These are phyloP conservation scores for Haliclona indistincta DNA, from an alignment of 37 sponge, comb jelly and placozoan genomes.

Conservation along the genomic window DNA sequence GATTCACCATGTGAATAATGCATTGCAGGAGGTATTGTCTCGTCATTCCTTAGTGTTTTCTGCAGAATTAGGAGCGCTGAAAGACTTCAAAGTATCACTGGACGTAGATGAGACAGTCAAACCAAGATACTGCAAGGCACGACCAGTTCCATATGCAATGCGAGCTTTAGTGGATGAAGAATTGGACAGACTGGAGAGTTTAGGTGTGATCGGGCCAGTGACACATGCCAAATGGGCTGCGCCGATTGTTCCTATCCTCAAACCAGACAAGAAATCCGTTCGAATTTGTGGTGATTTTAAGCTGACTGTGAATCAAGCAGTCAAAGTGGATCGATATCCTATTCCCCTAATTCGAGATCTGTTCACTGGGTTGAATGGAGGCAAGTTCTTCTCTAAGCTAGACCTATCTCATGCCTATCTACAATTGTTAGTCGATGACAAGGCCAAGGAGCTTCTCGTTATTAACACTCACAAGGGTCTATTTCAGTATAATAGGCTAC, in stretches of 20 bases:
- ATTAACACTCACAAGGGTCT: slow-evolving; percentile 1
- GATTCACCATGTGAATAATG: no score
- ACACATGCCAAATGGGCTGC: slow-evolving; percentile 5
- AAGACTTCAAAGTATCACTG: neutral
- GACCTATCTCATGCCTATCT: neutral
- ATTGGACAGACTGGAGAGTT: no score
- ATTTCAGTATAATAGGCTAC: neutral
- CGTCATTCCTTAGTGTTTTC: no score
- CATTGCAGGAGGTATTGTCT: no score
- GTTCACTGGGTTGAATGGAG: neutral
- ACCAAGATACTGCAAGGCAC: neutral
- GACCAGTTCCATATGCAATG: neutral
- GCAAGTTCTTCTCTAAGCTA: neutral
- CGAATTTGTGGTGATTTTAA: slow-evolving; percentile 4
- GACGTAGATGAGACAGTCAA: neutral
- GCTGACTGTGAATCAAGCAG: neutral
- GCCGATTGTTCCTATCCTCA: neutral
- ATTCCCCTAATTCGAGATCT: neutral
- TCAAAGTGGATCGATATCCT: neutral
- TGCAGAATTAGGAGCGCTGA: neutral
- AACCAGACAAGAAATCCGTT: neutral
- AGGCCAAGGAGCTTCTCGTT: neutral
- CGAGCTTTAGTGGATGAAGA: no score
- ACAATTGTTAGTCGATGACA: neutral
- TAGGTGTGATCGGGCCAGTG: neutral